Evolutionary conservation across 1,140 invertebrate species (phyloP).

Genomic region (Tetramorium simillimum): DNA sequence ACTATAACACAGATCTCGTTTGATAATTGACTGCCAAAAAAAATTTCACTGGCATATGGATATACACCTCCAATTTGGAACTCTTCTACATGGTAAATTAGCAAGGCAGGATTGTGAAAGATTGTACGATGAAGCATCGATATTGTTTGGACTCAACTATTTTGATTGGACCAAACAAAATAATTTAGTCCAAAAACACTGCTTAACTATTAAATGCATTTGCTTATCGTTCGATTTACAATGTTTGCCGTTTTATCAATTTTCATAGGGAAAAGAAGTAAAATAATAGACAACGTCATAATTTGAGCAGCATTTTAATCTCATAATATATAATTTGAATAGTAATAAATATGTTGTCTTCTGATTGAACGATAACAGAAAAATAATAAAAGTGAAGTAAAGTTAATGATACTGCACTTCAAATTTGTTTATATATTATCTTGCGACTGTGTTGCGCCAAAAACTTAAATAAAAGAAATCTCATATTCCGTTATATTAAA

Average conservation of each 20-base stretch:
- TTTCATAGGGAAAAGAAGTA: background rate
- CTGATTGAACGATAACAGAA: background rate
- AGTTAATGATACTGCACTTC: background rate
- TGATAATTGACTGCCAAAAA: conserved; percentile 58
- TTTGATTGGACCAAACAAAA: background rate
- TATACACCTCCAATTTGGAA: conserved; percentile 2
- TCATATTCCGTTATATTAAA: background rate
- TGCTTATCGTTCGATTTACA: background rate
- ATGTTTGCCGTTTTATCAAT: conserved; percentile 1
- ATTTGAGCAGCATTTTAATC: background rate
- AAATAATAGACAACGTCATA: background rate
- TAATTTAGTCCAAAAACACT: background rate
- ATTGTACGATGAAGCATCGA: background rate
- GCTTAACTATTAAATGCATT: conserved; percentile 35
- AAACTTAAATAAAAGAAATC: background rate
- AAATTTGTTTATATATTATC: conserved; percentile 8
- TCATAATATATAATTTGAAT: conserved; percentile 9
- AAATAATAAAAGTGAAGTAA: background rate
- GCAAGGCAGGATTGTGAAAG: background rate
- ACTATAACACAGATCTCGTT: conserved; percentile 50
- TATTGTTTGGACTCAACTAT: background rate
- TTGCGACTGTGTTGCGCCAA: background rate
- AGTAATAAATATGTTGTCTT: background rate
- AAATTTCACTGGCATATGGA: conserved; percentile 6
- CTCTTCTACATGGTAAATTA: conserved; percentile 29